These are phyloP conservation scores for Eupithecia vulgata DNA, from an alignment of 2,888 invertebrate genomes.

Conservation along the genomic window DNA sequence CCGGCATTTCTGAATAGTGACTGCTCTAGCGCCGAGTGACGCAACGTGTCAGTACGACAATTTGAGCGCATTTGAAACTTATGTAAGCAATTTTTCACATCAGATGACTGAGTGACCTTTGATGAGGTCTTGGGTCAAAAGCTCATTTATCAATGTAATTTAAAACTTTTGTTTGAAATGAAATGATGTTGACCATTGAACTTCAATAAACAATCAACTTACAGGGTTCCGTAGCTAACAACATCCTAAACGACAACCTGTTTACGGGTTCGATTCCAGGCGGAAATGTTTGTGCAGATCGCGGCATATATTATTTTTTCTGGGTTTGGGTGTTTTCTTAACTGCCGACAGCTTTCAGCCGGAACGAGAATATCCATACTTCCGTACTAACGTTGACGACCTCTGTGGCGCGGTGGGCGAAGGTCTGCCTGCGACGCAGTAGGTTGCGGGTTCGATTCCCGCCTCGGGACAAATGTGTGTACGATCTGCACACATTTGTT, in stretches of 20 bases:
- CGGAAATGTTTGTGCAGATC: not conserved
- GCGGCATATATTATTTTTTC: not conserved
- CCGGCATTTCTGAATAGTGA: not conserved
- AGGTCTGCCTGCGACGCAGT: no score
- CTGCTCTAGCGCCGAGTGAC: slow-evolving; percentile 10
- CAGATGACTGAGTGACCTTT: slow-evolving; percentile 23
- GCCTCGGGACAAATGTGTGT: no score
- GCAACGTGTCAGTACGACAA: slow-evolving; percentile 19
- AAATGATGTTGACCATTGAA: not conserved
- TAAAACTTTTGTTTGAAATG: slow-evolving; percentile 1
- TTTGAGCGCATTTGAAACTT: slow-evolving; percentile 24
- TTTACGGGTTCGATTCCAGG: not conserved
- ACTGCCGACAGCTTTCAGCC: not conserved
- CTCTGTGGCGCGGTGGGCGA: no score
- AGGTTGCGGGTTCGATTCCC: no score
- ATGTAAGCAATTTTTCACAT: slow-evolving; percentile 24
- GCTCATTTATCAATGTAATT: slow-evolving; percentile 10
- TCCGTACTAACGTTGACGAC: no score
- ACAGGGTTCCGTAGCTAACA: not conserved
- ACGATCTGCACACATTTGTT: no score
- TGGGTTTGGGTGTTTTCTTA: not conserved
- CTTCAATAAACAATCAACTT: not conserved
- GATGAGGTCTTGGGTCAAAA: slow-evolving; percentile 13
- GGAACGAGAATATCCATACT: not conserved
- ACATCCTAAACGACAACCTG: not conserved